These are phyloP conservation scores for Panzeria rudis DNA, from an alignment of 2,888 invertebrate genomes.

Conservation along the genomic window DNA sequence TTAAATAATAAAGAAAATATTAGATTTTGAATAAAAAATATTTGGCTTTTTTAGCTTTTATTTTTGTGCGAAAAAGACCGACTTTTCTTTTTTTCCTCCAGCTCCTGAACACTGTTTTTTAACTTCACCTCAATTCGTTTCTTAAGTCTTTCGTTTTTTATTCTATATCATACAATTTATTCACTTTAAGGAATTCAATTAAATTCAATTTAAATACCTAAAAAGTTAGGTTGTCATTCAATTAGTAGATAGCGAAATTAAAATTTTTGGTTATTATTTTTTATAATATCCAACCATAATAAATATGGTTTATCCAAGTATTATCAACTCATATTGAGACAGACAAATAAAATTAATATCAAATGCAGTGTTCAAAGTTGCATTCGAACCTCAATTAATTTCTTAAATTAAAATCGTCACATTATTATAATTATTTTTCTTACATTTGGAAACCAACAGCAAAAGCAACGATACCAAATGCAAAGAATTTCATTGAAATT, in stretches of 20 bases:
- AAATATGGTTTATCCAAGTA: slow-evolving; percentile 35
- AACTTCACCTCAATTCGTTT: neutral
- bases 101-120: neutral
- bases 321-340: slow-evolving; percentile 21
- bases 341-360: slow-evolving; percentile 8
- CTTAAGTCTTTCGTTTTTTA: slow-evolving; percentile 28
- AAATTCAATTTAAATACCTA: slow-evolving; percentile 28
- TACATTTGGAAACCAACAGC: neutral
- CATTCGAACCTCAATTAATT: slow-evolving; percentile 52
- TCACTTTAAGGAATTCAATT: slow-evolving; percentile 35
- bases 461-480: slow-evolving; percentile 20
- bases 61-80: too few relatives aligned
- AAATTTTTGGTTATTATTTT: neutral
- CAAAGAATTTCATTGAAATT: slow-evolving; percentile 29
- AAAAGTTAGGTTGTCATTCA: slow-evolving; percentile 38
- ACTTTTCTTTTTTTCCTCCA: too few relatives aligned
- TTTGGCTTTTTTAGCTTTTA: too few relatives aligned
- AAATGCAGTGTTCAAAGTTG: neutral
- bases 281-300: slow-evolving; percentile 18
- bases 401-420: slow-evolving; percentile 63
- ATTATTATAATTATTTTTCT: slow-evolving; percentile 52
- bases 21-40: too few relatives aligned
- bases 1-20: too few relatives aligned
- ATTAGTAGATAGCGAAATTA: slow-evolving; percentile 45
- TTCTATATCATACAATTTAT: neutral